Percentiles rank a stretch among this genome's conserved stretches.
Conservation (phyloP, 1,140 invertebrate species). For the Drosophila murphyi region DNA sequence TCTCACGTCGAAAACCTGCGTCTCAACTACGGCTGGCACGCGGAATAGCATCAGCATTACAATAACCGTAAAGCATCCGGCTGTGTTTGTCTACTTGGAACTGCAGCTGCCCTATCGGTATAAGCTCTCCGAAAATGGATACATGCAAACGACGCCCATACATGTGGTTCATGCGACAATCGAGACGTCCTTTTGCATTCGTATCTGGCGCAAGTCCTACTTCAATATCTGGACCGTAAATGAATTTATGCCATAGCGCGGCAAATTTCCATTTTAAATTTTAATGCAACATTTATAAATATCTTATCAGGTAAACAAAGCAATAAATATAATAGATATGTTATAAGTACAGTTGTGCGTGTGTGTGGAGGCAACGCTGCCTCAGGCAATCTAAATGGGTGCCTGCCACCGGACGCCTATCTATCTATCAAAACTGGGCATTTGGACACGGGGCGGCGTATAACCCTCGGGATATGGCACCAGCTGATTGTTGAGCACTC, state of each 20-base stretch:
- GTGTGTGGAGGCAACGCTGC: neutral
- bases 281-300: constrained; percentile 72
- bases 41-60: constrained; percentile 84
- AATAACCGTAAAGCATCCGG: constrained; percentile 68
- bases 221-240: constrained; percentile 75
- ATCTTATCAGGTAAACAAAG: constrained; percentile 69
- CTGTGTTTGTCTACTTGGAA: constrained; percentile 82
- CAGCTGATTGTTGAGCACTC: constrained; percentile 92
- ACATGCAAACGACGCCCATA: constrained; percentile 68
- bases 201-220: constrained; percentile 58
- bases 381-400: neutral
- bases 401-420: neutral
- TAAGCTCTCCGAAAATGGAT: constrained; percentile 84
- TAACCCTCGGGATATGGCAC: constrained; percentile 89
- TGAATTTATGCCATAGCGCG: constrained; percentile 63
- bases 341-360: constrained; percentile 17
- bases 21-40: constrained; percentile 61
- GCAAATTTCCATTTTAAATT: constrained; percentile 40
- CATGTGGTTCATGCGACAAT: constrained; percentile 70
- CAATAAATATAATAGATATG: constrained; percentile 67
- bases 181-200: constrained; percentile 44
- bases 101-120: constrained; percentile 63
- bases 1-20: constrained; percentile 56
- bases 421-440: constrained; percentile 80
- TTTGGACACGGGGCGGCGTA: constrained; percentile 86